phyloP scores from a whole-genome alignment of 2,113 vertebrate genomes.

The Callithrix jacchus region DNA sequence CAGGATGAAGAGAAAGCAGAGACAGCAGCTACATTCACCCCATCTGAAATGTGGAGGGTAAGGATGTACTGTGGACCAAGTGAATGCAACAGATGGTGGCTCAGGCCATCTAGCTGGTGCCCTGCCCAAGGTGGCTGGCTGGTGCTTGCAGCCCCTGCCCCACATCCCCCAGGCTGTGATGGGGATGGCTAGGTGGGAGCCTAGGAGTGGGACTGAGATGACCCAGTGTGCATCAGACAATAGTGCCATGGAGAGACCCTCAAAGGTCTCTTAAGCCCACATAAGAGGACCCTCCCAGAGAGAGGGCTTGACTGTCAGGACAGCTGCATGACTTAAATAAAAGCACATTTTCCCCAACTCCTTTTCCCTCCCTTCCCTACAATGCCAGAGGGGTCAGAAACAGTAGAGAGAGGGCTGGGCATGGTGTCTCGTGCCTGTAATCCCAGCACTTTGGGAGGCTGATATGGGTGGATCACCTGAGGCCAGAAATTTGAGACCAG shows the following conservation, averaged over 20 bases:
- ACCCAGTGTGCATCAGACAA: accelerated
- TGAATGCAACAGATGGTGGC: too few species aligned
- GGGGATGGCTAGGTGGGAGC: neutral
- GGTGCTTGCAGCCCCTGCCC: accelerated
- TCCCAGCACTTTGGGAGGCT: neutral
- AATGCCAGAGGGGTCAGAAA: neutral
- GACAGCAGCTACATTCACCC: accelerated
- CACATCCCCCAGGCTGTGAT: neutral
- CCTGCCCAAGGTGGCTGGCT: neutral
- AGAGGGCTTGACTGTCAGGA: neutral
- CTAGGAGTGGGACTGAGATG: neutral
- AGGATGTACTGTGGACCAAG: accelerated
- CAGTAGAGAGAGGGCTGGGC: too few species aligned
- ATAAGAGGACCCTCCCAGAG: neutral
- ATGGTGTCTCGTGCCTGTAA: too few species aligned
- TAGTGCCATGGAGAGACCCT: neutral
- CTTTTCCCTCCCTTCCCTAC: accelerated
- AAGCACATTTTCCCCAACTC: neutral
- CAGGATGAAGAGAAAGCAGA: too few species aligned
- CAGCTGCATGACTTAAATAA: neutral
- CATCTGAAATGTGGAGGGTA: too few species aligned
- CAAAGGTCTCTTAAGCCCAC: neutral
- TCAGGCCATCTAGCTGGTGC: neutral
- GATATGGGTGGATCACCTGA: too few species aligned
- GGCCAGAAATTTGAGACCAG: too few species aligned